Evolutionary conservation across 2,113 vertebrate species (phyloP).

Genomic region (Tetrax tetrax): DNA sequence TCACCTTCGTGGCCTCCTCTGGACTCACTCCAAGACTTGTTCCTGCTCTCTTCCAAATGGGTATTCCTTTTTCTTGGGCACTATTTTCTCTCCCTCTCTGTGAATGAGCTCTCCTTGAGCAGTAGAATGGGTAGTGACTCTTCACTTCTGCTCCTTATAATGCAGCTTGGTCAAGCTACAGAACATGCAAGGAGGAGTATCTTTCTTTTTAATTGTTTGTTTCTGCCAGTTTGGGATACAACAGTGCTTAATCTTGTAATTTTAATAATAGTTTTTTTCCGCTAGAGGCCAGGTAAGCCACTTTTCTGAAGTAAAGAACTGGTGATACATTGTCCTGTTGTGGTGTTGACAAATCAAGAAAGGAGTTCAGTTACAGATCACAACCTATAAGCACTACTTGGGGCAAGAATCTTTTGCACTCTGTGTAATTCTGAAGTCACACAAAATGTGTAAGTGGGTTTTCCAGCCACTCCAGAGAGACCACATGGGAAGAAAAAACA

Average conservation of each 20-base stretch:
- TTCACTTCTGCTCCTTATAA: not conserved
- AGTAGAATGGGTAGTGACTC: not conserved
- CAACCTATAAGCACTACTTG: not conserved
- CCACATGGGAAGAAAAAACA: not conserved
- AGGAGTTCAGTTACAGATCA: not conserved
- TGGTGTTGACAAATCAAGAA: not conserved
- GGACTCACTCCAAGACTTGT: too few relatives aligned
- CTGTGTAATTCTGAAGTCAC: not conserved
- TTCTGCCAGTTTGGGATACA: not conserved
- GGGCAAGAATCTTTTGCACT: not conserved
- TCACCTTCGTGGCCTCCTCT: too few relatives aligned
- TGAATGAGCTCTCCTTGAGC: not conserved
- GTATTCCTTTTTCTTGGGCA: not conserved
- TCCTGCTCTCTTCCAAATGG: not conserved
- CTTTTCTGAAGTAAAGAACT: not conserved
- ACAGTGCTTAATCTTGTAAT: not conserved
- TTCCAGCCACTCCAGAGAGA: not conserved
- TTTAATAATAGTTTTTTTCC: not conserved
- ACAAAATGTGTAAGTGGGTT: fast-evolving
- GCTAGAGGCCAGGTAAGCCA: not conserved
- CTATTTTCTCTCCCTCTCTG: not conserved
- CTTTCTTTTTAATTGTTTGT: not conserved
- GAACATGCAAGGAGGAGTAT: not conserved
- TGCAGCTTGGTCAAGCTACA: not conserved
- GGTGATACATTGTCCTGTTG: not conserved